Conservation (phyloP, 2,888 invertebrate species). For the Apantesis nais region DNA sequence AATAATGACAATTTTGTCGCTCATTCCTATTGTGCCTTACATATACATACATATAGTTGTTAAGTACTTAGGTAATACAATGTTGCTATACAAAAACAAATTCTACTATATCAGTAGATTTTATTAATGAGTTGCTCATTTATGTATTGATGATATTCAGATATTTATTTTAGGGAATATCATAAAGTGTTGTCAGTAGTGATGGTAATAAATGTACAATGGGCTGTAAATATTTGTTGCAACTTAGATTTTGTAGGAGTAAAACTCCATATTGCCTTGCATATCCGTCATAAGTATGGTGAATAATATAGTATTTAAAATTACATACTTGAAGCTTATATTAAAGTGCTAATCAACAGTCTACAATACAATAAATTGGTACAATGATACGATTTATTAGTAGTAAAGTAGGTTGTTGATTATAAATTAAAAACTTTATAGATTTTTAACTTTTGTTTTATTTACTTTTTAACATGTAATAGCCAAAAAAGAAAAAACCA, state of each 20-base stretch:
- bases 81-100: conserved; percentile 35
- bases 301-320: neutral
- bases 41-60: conserved; percentile 29
- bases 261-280: conserved; percentile 41
- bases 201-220: conserved; percentile 14
- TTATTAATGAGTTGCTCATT: conserved; percentile 44
- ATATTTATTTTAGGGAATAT: conserved; percentile 27
- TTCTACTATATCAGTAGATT: conserved; percentile 50
- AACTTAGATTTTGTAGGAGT: conserved; percentile 36
- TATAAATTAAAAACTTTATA: conserved; percentile 46
- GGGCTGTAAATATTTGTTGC: conserved; percentile 25
- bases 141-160: conserved; percentile 28
- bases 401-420: conserved; percentile 30
- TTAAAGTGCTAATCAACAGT: conserved; percentile 29
- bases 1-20: conserved; percentile 40
- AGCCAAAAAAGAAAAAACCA: no score
- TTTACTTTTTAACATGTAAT: neutral
- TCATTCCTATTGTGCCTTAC: conserved; percentile 50
- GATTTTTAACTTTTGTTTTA: conserved; percentile 38
- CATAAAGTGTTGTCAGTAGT: conserved; percentile 40
- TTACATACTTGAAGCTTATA: conserved; percentile 26
- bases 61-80: conserved; percentile 31
- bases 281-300: conserved; percentile 35
- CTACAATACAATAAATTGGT: conserved; percentile 21
- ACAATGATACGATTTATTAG: conserved; percentile 35